Percentiles rank a stretch among this genome's conserved stretches.
Conservation (phyloP, 2,113 vertebrate species). For the Pogona vitticeps region DNA sequence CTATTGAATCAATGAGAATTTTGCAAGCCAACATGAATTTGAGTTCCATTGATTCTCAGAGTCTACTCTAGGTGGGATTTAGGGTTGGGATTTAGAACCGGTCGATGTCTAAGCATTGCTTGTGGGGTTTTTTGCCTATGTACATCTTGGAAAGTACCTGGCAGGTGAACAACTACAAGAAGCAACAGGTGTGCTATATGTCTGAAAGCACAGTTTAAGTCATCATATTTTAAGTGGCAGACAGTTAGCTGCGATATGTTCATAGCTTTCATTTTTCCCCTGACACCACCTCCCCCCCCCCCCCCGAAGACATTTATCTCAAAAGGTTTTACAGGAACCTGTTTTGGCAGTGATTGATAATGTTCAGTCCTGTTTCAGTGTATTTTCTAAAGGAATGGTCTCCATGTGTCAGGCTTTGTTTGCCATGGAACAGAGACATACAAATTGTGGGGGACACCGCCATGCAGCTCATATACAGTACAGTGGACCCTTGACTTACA, state of each 20-base stretch:
- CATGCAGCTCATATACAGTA: neutral
- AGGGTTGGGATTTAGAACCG: too few species aligned
- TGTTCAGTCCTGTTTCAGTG: neutral
- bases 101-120: neutral
- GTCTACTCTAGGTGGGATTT: too few species aligned
- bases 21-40: too few species aligned
- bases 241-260: neutral
- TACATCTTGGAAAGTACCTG: conserved; percentile 20
- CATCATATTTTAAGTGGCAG: neutral
- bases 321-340: too few species aligned
- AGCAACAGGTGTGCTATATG: conserved; percentile 28
- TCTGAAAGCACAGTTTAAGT: neutral
- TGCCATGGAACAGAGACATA: neutral
- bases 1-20: too few species aligned
- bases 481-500: too few species aligned
- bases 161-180: conserved; percentile 12
- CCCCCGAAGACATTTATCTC: too few species aligned
- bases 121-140: neutral
- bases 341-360: too few species aligned
- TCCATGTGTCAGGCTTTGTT: neutral
- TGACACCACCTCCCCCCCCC: neutral
- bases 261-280: neutral
- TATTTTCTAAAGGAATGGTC: neutral
- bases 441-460: too few species aligned
- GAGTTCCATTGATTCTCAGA: too few species aligned